Base-by-base conservation (phyloP, 2,888 invertebrate species). In the Lycaena phlaeas region DNA sequence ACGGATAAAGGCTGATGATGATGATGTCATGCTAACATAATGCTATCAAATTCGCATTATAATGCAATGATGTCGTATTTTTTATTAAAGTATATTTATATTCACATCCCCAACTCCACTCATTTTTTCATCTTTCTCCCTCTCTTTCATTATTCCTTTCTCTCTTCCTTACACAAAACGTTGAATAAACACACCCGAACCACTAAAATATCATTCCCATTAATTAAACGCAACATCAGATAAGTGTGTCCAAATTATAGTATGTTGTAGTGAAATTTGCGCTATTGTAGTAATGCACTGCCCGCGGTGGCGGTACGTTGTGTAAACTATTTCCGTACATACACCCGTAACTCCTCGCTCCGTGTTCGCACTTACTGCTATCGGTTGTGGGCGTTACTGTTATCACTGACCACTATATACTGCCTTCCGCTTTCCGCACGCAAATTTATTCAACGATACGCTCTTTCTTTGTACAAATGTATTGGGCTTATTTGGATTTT, bases 391-490 rank as follows among this genome's bases (percentile, higher is more conserved):
- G 36, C 25, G 22, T n/a, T 14, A 27, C 27, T 40, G 40, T 40
- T 40, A 40, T 40, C 40, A 40, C 40, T 31, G 40, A 25, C 40
- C 40, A 22, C 34, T 18, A 26, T 31, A 29, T 40, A 18, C 14
- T 22, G 26, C 31, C 18, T 40, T 40, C 40, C 40, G 40, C 26
- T 30, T 34, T 40, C 15, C 40, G 12, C 26, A 26, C 40, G 31
- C 40, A 27, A 34, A 22, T 22, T 22, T 22, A 22, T 22, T 22
- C 22, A 22, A 22, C 22, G 22, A 22, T 6, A 6, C 7, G 9
- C 2, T 9, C 7, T 22, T 6, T 9, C 5, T 9, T 22, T 22
- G 5, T 22, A 22, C 9, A 22, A 22, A 7, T 22, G 5, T 22
- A 22, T 22, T 9, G 22, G 22, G 9, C 9, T 7, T 22, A 22